Evolutionary conservation across 2,888 invertebrate species (phyloP), one percentile per base, ranked within the genome.

Genomic region (Meiosimyza decipiens): DNA sequence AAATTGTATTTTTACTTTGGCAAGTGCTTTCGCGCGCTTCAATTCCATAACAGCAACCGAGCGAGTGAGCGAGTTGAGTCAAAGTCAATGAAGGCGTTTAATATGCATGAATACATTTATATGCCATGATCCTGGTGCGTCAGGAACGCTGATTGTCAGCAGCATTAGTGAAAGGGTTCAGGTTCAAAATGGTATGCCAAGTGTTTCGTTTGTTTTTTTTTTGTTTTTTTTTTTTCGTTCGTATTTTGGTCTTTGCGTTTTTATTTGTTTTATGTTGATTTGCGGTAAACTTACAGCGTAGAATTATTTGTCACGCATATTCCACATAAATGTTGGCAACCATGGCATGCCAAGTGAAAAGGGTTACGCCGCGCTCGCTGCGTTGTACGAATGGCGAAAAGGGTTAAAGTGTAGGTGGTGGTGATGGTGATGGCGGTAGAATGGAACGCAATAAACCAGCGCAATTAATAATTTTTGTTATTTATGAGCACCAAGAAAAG

Each of bases 251-350:
- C 40, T 40, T 40, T 40, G 40, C 40, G 40, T 47, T 51, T n/a
- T 51, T 57, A 22, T 57, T 18, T 12, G 15, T n/a, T 18, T 57
- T 57, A 28, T 57, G 57, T 16, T 52, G 16, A 40, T 9, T 40
- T 40, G 47, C 28, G 69, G 40, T 40, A 40, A 9, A 59, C 12
- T 60, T 59, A 54, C 52, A 22, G 63, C 49, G 28, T 50, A 59
- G 59, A 68, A 68, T 40, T 47, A 70, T 63, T 70, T 70, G 70
- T 70, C 70, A 70, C 70, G 70, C 70, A 70, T 63, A 63, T 63
- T 63, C 51, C 51, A 63, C 70, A 63, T 70, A 70, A 63, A 62
- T 47, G 70, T 69, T 54, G 33, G 68, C 47, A 57, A 28, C 57
- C 55, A 55, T 18, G 28, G 0, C 57, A 13, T 18, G 28, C 3